These are phyloP conservation scores for Argentina silus DNA, from an alignment of 2,797 vertebrate species.

Conservation along the genomic window DNA sequence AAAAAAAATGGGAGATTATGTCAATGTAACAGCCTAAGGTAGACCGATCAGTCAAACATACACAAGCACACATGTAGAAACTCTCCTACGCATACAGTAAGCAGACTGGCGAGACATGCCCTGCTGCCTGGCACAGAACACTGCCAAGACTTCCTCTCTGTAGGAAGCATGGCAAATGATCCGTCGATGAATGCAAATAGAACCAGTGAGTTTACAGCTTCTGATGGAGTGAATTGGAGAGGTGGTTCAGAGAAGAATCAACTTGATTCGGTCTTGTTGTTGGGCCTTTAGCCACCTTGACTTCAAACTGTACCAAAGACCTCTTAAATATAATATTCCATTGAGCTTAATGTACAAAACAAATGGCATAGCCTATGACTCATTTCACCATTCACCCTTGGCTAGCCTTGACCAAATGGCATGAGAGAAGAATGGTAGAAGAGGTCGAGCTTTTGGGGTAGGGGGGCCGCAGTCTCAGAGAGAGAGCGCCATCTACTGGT, in stretches of 20 bases:
- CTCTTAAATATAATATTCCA: too few species aligned
- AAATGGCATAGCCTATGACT: too few species aligned
- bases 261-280: background rate
- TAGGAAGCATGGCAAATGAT: background rate
- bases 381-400: too few species aligned
- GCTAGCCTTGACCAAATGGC: too few species aligned
- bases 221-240: background rate
- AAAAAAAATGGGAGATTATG: too few species aligned
- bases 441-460: too few species aligned
- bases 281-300: too few species aligned
- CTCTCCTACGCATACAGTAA: background rate
- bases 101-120: background rate
- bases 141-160: background rate
- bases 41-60: too few species aligned
- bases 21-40: too few species aligned
- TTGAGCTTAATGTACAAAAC: too few species aligned
- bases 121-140: background rate
- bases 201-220: background rate
- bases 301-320: too few species aligned
- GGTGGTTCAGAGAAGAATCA: background rate
- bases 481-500: background rate
- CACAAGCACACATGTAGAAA: background rate
- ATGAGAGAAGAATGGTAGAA: too few species aligned
- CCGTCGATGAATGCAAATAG: background rate
- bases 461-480: background rate